phyloP scores from a whole-genome alignment of 2,113 vertebrate species.

The Anhinga anhinga region DNA sequence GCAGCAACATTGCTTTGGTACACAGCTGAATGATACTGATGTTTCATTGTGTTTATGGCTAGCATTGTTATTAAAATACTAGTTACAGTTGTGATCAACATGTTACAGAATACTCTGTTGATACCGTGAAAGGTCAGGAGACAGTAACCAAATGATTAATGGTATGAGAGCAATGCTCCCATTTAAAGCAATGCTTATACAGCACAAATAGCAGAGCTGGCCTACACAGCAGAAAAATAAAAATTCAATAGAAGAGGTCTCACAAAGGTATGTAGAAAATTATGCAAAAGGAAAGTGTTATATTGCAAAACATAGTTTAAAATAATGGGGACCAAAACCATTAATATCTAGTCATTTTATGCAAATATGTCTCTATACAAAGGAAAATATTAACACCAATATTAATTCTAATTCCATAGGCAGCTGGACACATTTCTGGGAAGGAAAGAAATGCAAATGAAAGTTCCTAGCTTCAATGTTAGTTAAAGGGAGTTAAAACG shows the following conservation, averaged over 20 bases:
- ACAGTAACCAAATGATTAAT: slow-evolving; percentile 32
- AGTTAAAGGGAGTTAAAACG: not conserved
- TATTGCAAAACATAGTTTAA: not conserved
- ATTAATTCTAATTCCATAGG: not conserved
- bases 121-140: slow-evolving; percentile 33
- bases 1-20: not conserved
- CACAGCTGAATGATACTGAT: not conserved
- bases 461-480: not conserved
- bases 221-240: slow-evolving; percentile 54
- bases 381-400: not conserved
- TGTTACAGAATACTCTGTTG: slow-evolving; percentile 25
- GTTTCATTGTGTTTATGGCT: not conserved
- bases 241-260: not conserved
- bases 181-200: slow-evolving; percentile 34
- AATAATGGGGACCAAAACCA: not conserved
- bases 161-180: slow-evolving; percentile 7
- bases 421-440: not conserved
- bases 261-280: slow-evolving; percentile 7
- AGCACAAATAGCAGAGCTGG: slow-evolving; percentile 55
- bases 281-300: not conserved
- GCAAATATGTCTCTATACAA: not conserved
- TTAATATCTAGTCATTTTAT: not conserved
- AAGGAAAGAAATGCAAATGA: not conserved
- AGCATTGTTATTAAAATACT: slow-evolving; percentile 41
- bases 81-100: slow-evolving; percentile 39